Evolutionary conservation across 2,113 vertebrate species (phyloP), one percentile per base, ranked within the genome.

Genomic region (Microcebus lehilahytsara): DNA sequence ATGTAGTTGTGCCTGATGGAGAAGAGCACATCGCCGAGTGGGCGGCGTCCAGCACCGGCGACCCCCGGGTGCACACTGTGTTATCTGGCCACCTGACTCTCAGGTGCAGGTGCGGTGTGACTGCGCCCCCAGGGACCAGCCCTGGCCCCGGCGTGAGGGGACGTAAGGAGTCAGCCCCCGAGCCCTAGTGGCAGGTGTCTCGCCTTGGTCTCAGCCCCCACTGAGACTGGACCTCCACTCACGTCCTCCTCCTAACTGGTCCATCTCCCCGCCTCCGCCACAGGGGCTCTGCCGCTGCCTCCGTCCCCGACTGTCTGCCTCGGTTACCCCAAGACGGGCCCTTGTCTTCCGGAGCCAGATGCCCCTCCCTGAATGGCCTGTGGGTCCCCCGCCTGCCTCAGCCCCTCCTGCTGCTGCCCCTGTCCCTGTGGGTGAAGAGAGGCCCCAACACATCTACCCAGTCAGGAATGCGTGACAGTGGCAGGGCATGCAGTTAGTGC

Each of bases 1-100:
- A 99, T 98, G 98, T 99, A 99, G 98, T 99, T 99, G 78, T 96
- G 97, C 98, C 99, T 99, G 88, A 56, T 95, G 98, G 97, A 22
- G 88, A 96, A 81, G 74, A 80, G 53, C 7, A 19, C 72, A 19
- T 9, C 22, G 32, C 3, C 7, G 0, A 0, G 17, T 30, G 0
- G 6, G 69, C 56, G 40, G 13, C 0, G 14, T 4, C n/a, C 0
- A 0, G 4, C 37, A 56, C 53, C 17, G 42, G 20, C 6, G 1
- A 19, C 9, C 17, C 7, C 27, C 1, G 3, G 49, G 49, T 4
- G 37, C 5, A 1, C 16, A 1, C 0, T 1, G 14, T 25, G 5
- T 30, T 51, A 62, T 34, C 2, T 7, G 49, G 67, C 40, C 23
- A 7, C 34, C 23, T 5, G 2, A n/a, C 20, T 42, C 64, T 42